These are phyloP conservation scores for Priocnemis perturbator DNA, from an alignment of 2,888 invertebrate species.

Conservation along the genomic window DNA sequence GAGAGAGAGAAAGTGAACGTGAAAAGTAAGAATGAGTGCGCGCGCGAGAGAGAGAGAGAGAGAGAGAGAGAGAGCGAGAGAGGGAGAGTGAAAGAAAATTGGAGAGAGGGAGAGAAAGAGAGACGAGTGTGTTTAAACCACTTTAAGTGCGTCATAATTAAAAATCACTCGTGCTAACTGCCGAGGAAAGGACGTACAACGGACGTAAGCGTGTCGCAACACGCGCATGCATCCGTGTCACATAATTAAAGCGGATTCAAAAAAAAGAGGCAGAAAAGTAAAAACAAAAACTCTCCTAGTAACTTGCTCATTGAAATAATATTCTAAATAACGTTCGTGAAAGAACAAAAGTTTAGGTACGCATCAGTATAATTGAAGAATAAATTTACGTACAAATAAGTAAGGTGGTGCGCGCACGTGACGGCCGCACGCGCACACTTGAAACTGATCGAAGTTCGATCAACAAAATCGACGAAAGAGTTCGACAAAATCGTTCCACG, in stretches of 20 bases:
- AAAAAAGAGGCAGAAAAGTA: slow-evolving; percentile 37
- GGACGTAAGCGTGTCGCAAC: slow-evolving; percentile 22
- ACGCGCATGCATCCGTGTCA: slow-evolving; percentile 11
- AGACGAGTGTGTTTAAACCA: neutral
- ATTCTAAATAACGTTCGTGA: slow-evolving; percentile 67
- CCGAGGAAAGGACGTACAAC: slow-evolving; percentile 35
- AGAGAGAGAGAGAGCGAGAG: neutral
- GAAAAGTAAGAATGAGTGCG: slow-evolving; percentile 6
- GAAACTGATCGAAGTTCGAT: too few species aligned
- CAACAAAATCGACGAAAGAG: too few species aligned
- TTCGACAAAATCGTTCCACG: neutral
- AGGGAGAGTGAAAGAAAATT: neutral
- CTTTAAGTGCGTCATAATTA: neutral
- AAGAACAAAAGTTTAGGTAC: slow-evolving; percentile 56
- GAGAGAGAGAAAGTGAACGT: slow-evolving; percentile 26
- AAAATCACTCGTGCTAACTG: slow-evolving; percentile 39
- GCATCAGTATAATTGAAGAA: slow-evolving; percentile 53
- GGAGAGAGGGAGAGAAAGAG: slow-evolving; percentile 14
- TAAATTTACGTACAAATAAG: slow-evolving; percentile 58
- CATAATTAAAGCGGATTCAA: slow-evolving; percentile 14
- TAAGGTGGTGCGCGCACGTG: slow-evolving; percentile 39
- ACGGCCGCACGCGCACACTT: slow-evolving; percentile 30
- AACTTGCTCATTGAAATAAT: slow-evolving; percentile 69
- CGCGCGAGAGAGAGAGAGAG: slow-evolving; percentile 28
- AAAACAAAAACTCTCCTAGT: slow-evolving; percentile 53